Conservation (phyloP, 2,797 vertebrate species). For the Propithecus perrieri region DNA sequence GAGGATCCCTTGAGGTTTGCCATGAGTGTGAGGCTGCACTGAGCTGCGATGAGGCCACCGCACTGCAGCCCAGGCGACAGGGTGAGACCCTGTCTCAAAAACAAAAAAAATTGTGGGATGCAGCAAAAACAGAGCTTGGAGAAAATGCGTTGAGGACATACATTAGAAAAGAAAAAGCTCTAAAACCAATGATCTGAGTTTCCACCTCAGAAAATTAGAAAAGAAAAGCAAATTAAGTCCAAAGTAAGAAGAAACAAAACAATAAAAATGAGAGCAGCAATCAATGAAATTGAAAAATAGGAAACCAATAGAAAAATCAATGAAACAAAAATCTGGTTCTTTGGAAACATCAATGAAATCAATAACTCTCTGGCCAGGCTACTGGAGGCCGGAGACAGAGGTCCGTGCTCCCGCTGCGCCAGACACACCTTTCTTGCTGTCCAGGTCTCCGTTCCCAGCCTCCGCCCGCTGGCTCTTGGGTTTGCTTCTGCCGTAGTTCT, state of each 20-base stretch:
- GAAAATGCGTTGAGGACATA: not conserved
- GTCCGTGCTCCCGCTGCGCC: not conserved
- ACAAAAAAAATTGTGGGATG: not conserved
- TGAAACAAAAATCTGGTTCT: not conserved
- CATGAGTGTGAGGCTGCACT: not conserved
- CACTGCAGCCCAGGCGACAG: not conserved
- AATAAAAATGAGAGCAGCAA: not conserved
- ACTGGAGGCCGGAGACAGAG: not conserved
- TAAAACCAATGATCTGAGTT: not conserved
- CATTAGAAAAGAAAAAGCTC: not conserved
- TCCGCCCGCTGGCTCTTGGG: not conserved
- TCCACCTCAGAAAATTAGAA: not conserved
- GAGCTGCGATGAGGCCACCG: not conserved
- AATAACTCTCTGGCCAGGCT: not conserved
- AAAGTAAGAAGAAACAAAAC: not conserved
- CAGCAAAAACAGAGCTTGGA: not conserved
- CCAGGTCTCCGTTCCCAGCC: accelerated
- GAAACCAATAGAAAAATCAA: not conserved
- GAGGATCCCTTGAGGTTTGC: not conserved
- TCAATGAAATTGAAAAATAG: not conserved
- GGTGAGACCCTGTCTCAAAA: not conserved
- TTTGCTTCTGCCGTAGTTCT: not conserved
- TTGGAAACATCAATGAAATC: not conserved
- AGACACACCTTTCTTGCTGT: conserved; percentile 49
- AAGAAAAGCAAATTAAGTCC: not conserved